Percentiles rank a stretch among this genome's conserved stretches.
Evolutionary conservation across 2,888 invertebrate genomes (phyloP).

Genomic region (Cryptosula pallasiana): DNA sequence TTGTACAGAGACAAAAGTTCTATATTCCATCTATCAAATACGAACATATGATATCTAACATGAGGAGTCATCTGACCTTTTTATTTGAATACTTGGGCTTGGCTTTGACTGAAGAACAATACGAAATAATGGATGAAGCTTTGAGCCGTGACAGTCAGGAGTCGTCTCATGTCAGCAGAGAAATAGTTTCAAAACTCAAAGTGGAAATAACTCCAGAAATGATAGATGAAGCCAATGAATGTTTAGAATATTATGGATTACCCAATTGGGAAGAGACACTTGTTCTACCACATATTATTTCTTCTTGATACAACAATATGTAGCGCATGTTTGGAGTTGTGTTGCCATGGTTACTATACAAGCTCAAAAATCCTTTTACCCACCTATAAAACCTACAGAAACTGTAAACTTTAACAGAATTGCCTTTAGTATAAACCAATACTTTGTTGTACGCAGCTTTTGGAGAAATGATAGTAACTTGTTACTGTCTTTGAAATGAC

Average conservation of each 20-base stretch:
- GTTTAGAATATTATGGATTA: not conserved
- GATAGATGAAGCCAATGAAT: not conserved
- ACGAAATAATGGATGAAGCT: not conserved
- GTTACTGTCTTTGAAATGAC: too few species aligned
- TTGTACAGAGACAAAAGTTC: not conserved
- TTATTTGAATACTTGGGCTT: not conserved
- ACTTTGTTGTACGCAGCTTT: too few species aligned
- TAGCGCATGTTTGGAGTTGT: too few species aligned
- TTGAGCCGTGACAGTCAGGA: not conserved
- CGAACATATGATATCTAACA: not conserved
- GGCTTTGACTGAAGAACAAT: not conserved
- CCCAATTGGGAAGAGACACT: not conserved
- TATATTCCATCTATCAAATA: not conserved
- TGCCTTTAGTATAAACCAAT: too few species aligned
- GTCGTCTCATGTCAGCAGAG: not conserved
- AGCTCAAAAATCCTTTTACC: too few species aligned
- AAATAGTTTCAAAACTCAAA: not conserved
- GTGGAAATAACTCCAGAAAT: conserved; percentile 4
- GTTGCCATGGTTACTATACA: too few species aligned
- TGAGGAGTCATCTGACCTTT: not conserved
- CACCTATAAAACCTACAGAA: too few species aligned
- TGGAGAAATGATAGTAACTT: too few species aligned
- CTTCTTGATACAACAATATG: too few species aligned
- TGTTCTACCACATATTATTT: too few species aligned
- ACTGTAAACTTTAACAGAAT: too few species aligned